Conservation (phyloP, 2,797 vertebrate genomes). For the Halcyon smyrnensis region DNA sequence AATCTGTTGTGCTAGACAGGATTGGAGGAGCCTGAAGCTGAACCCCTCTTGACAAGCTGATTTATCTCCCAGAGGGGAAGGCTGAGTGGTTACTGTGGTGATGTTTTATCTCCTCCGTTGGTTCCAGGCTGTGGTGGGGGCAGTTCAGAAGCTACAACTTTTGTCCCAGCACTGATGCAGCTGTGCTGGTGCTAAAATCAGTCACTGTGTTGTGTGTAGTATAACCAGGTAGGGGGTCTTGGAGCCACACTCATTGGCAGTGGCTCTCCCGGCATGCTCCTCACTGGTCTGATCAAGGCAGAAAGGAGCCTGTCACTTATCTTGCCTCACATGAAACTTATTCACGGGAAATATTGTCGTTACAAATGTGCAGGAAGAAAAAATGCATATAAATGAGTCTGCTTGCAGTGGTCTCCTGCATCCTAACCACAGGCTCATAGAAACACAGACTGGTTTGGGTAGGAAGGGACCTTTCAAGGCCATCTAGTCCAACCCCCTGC, state of each 20-base stretch:
- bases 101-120: background rate
- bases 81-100: background rate
- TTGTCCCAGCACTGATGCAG: background rate
- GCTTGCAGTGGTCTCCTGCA: background rate
- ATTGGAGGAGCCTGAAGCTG: background rate
- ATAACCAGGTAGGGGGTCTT: background rate
- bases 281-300: rapidly evolving
- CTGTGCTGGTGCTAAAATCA: background rate
- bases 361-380: background rate
- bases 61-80: background rate
- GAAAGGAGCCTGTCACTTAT: too few species aligned
- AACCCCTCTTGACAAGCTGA: background rate
- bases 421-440: background rate
- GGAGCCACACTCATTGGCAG: rapidly evolving
- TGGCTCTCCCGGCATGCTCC: rapidly evolving
- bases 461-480: too few species aligned
- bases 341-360: background rate
- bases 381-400: background rate
- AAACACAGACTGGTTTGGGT: too few species aligned
- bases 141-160: background rate
- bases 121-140: rapidly evolving
- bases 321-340: background rate
- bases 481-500: too few species aligned
- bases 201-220: background rate
- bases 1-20: background rate